A percentile compares a stretch with the other conserved stretches of the same genome.
Conservation (phyloP, 2,888 invertebrate genomes). For the Cosmorhoe ocellata region DNA sequence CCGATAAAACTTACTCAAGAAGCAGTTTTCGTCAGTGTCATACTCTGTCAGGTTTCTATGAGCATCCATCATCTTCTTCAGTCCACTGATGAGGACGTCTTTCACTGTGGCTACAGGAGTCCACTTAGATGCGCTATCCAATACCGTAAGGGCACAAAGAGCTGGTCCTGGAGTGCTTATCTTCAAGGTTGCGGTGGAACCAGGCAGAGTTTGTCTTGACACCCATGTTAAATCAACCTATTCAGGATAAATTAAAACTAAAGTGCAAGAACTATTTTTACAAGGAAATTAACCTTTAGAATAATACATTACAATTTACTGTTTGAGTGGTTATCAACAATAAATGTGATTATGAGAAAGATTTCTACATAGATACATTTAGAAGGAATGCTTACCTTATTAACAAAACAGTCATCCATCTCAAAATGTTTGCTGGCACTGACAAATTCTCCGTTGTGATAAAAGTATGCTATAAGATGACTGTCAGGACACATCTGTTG, state of each 20-base stretch:
- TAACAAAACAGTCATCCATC: conserved; percentile 81
- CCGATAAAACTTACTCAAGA: conserved; percentile 59
- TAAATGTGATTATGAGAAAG: no score
- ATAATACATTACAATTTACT: no score
- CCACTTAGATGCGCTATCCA: conserved; percentile 60
- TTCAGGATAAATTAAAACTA: background rate
- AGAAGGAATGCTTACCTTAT: conserved; percentile 68
- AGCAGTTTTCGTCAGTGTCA: conserved; percentile 65
- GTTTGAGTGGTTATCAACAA: no score
- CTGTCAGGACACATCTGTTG: conserved; percentile 80
- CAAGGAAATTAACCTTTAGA: no score
- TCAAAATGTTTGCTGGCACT: conserved; percentile 80
- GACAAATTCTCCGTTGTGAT: conserved; percentile 79
- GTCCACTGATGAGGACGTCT: conserved; percentile 46
- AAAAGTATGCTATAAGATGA: conserved; percentile 80
- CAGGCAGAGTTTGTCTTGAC: conserved; percentile 58
- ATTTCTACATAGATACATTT: no score
- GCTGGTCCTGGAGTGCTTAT: conserved; percentile 63
- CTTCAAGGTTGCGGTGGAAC: conserved; percentile 51
- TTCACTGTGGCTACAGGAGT: conserved; percentile 42
- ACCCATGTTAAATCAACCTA: conserved; percentile 67
- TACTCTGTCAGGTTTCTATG: conserved; percentile 67
- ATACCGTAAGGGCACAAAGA: conserved; percentile 63
- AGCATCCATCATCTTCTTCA: conserved; percentile 54
- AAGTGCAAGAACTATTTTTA: no score